Conservation (phyloP, 2,797 vertebrate genomes). For the Microcaecilia unicolor region DNA sequence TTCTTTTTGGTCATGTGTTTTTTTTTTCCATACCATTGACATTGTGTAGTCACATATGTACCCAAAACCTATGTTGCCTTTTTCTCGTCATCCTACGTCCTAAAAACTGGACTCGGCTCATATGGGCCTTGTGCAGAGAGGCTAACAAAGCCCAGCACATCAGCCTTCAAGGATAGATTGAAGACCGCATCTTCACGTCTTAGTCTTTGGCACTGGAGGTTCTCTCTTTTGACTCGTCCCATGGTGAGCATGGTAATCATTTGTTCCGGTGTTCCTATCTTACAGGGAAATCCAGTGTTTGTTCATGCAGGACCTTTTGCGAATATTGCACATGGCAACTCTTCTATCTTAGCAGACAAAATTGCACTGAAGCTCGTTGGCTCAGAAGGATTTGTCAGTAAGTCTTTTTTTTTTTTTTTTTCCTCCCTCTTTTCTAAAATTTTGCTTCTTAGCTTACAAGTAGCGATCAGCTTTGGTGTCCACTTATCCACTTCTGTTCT, state of each 20-base stretch:
- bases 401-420: constrained; percentile 5
- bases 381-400: constrained; percentile 89
- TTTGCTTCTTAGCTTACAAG: not conserved
- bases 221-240: not conserved
- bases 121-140: too few relatives aligned
- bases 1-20: too few relatives aligned
- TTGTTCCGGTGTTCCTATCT: not conserved
- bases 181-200: constrained; percentile 10
- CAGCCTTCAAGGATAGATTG: too few relatives aligned
- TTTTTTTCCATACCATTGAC: too few relatives aligned
- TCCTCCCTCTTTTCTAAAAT: not conserved
- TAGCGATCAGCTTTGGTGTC: not conserved
- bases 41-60: too few relatives aligned
- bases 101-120: too few relatives aligned
- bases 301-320: constrained; percentile 96
- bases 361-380: constrained; percentile 94
- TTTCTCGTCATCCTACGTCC: too few relatives aligned
- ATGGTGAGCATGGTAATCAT: constrained; percentile 19
- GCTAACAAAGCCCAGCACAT: too few relatives aligned
- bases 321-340: constrained; percentile 98
- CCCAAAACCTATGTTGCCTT: too few relatives aligned
- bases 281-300: constrained; percentile 90
- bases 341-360: constrained; percentile 92
- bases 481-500: not conserved
- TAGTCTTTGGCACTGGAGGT: not conserved